Base-by-base conservation (phyloP, 2,113 vertebrate genomes). In the Bombycilla garrulus region DNA sequence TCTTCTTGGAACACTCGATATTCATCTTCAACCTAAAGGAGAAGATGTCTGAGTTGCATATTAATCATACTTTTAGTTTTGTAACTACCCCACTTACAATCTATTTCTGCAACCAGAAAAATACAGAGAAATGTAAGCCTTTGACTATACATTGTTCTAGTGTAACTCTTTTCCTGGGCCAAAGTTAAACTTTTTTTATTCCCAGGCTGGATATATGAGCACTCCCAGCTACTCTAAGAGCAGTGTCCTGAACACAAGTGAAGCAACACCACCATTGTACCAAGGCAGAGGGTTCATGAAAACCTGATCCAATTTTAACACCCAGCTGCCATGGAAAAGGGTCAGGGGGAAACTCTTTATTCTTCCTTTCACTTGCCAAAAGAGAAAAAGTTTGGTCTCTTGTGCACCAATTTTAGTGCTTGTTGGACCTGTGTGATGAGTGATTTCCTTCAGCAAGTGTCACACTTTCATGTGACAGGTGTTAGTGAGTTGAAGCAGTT, bases 1-100 rank as follows among this genome's bases (percentile, higher is more conserved):
- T 99, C 99, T 72, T 98, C 98, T 92, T 99, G 99, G 95, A 99
- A 99, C 48, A 97, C 98, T 89, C 98, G 93, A 80, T 99, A 99
- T 60, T 99, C 98, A 64, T 98, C 98, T 95, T 99, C 99, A 78
- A 99, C 98, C 99, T 99, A 90, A 29, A 81, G 21, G 51, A 87
- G 25, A 94, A 83, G 0, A 0, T 25, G 53, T 6, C 18, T 51
- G 40, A n/a, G 14, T 1, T 78, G 51, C 15, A 74, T 33, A 70
- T 76, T 76, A 65, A 66, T 60, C 25, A 58, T 13, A 29, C 24
- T 45, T 73, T 8, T 6, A 45, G 22, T 28, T 90, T 53, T 9
- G 0, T 58, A 85, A 36, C 42, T 66, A 12, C 15, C 18, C 60
- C 16, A 60, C 19, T 36, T 48, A 44, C 2, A 66, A n/a, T 25